Base-by-base conservation (phyloP, 2,888 invertebrate genomes). In the Agrotis ipsilon region DNA sequence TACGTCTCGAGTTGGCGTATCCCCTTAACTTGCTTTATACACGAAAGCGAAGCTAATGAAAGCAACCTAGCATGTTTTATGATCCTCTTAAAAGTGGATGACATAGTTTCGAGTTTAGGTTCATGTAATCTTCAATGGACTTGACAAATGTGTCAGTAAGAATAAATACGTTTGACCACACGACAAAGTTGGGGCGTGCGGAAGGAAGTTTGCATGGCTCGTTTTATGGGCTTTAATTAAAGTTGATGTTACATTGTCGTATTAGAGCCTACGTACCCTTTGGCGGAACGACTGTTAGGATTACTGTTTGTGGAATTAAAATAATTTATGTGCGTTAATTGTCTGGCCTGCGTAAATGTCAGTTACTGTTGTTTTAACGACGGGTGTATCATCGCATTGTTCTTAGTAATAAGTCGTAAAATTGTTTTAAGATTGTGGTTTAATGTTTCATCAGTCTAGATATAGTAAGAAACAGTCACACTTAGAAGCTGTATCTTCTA, bases 11-110 rank as follows among this genome's bases (percentile, higher is more conserved):
- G 91, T 90, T 88, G 85, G 88, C 81, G 88, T 90, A 91, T 90
- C 84, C 88, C 88, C 89, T 88, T 90, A 90, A 92, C 91, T 91
- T 88, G 89, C 90, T 92, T 93, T 94, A 94, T 92, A 89, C 87
- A 83, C 81, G 81, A 85, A 87, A 85, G 87, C 85, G 78, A 76
- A 86, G 89, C 91, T 94, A 94, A 95, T 94, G 92, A 94, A 93
- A 93, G 91, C 90, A 90, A 89, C 92, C 92, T 92, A 89, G 92
- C 91, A 89, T 92, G 92, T 93, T 95, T 95, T 93, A 95, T 92
- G 91, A 92, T 88, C 87, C 90, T 90, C 91, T 93, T 90, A 90
- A 92, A 88, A 88, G 87, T 85, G 82, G 86, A 88, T 89, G 87
- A 81, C 75, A 79, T 74, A 84, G 82, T 80, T 75, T 83, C 78